phyloP scores from a whole-genome alignment of 2,888 invertebrate species.

The Drosophila ezoana region DNA sequence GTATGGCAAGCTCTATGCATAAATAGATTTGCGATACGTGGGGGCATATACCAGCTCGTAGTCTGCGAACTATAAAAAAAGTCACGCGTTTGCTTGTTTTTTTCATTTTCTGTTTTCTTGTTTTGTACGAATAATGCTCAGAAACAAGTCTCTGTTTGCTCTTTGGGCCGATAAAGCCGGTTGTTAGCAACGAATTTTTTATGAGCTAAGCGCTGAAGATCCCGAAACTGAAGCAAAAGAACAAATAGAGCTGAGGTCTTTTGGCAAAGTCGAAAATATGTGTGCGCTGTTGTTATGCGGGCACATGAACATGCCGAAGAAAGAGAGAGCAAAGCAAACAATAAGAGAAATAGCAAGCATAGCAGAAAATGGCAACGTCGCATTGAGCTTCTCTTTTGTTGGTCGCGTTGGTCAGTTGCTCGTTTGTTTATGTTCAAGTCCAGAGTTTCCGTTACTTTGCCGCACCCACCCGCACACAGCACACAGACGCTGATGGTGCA shows the following conservation, averaged over 20 bases:
- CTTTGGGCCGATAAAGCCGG: conserved; percentile 39
- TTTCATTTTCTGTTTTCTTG: background rate
- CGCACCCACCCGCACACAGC: background rate
- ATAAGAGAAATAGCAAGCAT: conserved; percentile 11
- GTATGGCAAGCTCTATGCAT: conserved; percentile 20
- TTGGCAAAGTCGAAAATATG: conserved; percentile 9
- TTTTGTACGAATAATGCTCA: background rate
- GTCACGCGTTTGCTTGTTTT: conserved; percentile 54
- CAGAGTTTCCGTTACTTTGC: background rate
- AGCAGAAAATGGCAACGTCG: conserved; percentile 7
- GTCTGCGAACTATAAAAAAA: conserved; percentile 22
- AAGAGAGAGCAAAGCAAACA: conserved; percentile 10
- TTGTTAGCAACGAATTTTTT: conserved; percentile 31
- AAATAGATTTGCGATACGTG: conserved; percentile 48
- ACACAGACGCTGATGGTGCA: conserved; percentile 7
- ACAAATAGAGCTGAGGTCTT: conserved; percentile 23
- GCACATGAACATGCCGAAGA: conserved; percentile 2
- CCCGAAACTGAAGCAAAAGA: conserved; percentile 13
- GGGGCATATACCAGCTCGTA: conserved; percentile 1
- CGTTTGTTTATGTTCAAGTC: conserved; percentile 19
- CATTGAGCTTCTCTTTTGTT: conserved; percentile 6
- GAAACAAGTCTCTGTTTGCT: conserved; percentile 26
- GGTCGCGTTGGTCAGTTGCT: conserved; percentile 1
- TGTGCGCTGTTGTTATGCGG: conserved; percentile 56
- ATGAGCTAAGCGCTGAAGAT: conserved; percentile 8